Conservation (phyloP, 2,113 vertebrate genomes). For the Corythornis madagascariensis region DNA sequence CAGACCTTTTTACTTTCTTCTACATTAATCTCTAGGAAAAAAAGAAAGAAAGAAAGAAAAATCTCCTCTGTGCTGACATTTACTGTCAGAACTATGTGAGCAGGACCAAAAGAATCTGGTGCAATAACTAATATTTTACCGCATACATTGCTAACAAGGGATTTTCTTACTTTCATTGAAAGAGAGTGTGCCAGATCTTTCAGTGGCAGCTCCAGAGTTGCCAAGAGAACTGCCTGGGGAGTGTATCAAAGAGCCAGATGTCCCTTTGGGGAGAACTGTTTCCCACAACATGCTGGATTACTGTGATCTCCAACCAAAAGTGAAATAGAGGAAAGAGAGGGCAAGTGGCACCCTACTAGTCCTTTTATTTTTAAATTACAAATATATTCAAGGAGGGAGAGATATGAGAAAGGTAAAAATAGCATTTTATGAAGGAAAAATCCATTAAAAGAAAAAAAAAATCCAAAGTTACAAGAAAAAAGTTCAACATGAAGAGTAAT, state of each 20-base stretch:
- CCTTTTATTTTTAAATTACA: conserved; percentile 39
- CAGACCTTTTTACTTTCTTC: neutral
- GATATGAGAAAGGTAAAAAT: neutral
- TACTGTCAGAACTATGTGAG: neutral
- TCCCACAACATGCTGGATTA: conserved; percentile 35
- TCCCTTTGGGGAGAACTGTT: conserved; percentile 5
- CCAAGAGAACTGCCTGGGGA: conserved; percentile 36
- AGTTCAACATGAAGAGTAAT: neutral
- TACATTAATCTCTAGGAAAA: neutral
- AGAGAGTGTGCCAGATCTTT: conserved; percentile 4
- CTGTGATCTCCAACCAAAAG: conserved; percentile 66
- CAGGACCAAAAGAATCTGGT: neutral
- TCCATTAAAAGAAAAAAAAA: neutral
- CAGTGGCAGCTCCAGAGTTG: conserved; percentile 36
- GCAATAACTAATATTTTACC: neutral
- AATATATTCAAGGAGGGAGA: conserved; percentile 26
- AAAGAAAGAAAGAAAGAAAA: neutral
- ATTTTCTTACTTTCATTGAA: conserved; percentile 22
- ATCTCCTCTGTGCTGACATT: neutral
- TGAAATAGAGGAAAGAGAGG: conserved; percentile 30
- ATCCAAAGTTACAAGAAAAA: neutral
- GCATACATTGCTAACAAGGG: neutral
- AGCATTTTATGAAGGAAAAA: neutral
- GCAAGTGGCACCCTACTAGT: conserved; percentile 8
- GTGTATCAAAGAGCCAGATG: conserved; percentile 63